Base-by-base conservation (phyloP, 2,888 invertebrate genomes). In the Drosophila paracracens region DNA sequence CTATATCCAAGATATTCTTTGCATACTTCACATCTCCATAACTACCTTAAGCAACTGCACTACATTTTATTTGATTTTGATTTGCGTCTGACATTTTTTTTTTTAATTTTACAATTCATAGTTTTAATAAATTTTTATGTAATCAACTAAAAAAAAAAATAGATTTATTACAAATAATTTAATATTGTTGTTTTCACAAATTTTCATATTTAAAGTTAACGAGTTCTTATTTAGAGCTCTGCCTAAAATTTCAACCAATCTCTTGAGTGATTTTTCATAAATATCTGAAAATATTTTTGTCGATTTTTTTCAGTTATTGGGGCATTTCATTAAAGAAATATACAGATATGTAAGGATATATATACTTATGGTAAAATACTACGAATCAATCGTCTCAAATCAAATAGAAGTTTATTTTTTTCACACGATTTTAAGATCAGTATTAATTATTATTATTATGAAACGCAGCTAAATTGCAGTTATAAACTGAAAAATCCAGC, bases 321-420 rank as follows among this genome's bases (percentile, higher is more conserved):
- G 46, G 13, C 16, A 21, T 46, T 46, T 25, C 46, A 46, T 46
- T 25, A 4, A 25, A 25, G 21, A 25, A 16, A 16, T 46, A 16
- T 25, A 25, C 16, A 46, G 21, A 46, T 50, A 5, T 50, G 18
- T n/a, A 27, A 25, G 18, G 7, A 21, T 29, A 27, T 54, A n/a
- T 2, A 29, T 29, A n/a, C 33, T 43, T 56, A 52, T 54, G 58
- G 31, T 71, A 65, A 65, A 57, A 66, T 36, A 57, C 56, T 25
- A n/a, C 56, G 40, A 64, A 58, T 54, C 61, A 75, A 51, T 65
- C 58, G 46, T 46, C 35, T 58, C 36, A 61, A 57, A 64, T 65
- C 31, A 51, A 58, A 54, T 40, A 21, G 18, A 16, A 35, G 18
- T 54, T 53, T 13, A 1, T 43, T 53, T 54, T 54, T 33, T n/a